phyloP scores from a whole-genome alignment of 2,888 invertebrate genomes.

The Heliconius erato region DNA sequence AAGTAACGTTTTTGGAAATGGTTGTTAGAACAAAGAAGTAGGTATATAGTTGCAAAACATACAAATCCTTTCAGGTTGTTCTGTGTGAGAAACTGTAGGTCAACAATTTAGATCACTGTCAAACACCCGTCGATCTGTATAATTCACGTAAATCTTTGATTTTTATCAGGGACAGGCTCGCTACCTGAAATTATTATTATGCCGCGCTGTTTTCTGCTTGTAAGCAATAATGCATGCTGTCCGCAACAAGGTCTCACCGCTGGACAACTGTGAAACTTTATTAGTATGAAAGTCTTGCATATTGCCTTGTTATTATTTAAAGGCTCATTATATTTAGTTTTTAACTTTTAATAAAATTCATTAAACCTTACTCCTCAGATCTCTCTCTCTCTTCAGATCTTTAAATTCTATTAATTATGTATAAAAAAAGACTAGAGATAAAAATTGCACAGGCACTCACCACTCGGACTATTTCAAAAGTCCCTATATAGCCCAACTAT shows the following conservation, averaged over 20 bases:
- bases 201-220: conserved; percentile 43
- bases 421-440: neutral
- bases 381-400: neutral
- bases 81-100: conserved; percentile 69
- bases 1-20: neutral
- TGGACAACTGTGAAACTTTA: conserved; percentile 7
- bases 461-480: neutral
- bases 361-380: too few relatives aligned
- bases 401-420: neutral
- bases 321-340: too few relatives aligned
- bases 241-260: conserved; percentile 41
- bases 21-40: neutral
- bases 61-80: conserved; percentile 55
- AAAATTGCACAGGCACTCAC: neutral
- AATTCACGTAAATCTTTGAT: conserved; percentile 61
- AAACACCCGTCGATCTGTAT: conserved; percentile 77
- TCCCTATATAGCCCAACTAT: neutral
- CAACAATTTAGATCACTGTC: conserved; percentile 71
- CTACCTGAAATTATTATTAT: conserved; percentile 53
- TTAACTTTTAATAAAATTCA: neutral
- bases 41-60: conserved; percentile 23
- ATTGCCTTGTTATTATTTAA: neutral
- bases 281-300: neutral
- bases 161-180: conserved; percentile 49
- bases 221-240: conserved; percentile 50